phyloP scores from a whole-genome alignment of 92 coral and sea anemone genomes.

The Porites cylindrica region DNA sequence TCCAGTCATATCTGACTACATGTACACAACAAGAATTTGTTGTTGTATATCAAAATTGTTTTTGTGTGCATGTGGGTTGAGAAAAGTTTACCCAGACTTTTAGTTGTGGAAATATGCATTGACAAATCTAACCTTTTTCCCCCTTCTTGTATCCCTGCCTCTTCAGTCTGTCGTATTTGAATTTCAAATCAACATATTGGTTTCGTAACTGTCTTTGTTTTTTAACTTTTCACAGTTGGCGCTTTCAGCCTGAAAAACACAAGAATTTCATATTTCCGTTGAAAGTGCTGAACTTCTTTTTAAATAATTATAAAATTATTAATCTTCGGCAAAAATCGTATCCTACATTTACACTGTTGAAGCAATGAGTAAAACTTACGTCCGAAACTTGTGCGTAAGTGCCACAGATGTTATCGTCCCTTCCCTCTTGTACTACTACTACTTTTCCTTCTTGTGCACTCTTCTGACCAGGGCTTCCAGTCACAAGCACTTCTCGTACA shows the following conservation, averaged over 20 bases:
- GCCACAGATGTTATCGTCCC: neutral
- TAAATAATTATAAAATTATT: neutral
- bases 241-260: neutral
- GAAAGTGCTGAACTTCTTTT: too few species aligned
- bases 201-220: neutral
- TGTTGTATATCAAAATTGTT: neutral
- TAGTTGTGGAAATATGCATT: neutral
- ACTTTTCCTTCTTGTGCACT: neutral
- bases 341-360: neutral
- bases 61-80: neutral
- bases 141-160: conserved; percentile 1
- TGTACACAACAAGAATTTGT: neutral
- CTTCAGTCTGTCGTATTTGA: neutral
- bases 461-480: neutral
- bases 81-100: neutral
- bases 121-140: neutral
- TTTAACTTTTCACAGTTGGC: neutral
- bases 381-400: neutral
- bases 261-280: neutral
- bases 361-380: neutral
- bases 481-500: neutral
- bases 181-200: neutral
- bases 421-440: neutral
- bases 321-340: neutral
- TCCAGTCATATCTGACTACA: neutral